These are phyloP conservation scores for Origma solitaria DNA, from an alignment of 2,113 vertebrate genomes.

Conservation along the genomic window DNA sequence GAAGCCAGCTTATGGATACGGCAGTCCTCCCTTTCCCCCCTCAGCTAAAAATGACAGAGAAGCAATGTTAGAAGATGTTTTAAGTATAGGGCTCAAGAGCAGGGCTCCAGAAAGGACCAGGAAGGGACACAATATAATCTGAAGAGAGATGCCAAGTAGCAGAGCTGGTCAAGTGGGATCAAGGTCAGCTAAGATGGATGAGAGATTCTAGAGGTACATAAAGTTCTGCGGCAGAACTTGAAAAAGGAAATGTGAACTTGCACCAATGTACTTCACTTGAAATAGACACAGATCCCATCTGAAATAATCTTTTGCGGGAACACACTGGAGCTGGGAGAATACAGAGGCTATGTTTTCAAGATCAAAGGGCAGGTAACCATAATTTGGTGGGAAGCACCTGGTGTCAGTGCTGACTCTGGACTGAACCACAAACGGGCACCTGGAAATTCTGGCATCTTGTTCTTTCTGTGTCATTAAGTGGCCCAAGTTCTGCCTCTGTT, in stretches of 20 bases:
- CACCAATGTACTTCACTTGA: background rate
- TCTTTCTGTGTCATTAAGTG: background rate
- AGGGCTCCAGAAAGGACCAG: background rate
- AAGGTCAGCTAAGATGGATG: background rate
- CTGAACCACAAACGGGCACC: background rate
- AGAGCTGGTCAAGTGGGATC: background rate
- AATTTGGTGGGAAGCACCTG: background rate
- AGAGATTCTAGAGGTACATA: background rate
- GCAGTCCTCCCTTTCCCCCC: background rate
- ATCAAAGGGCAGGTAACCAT: no score
- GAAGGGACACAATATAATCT: background rate
- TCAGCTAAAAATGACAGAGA: background rate
- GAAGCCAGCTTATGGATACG: background rate
- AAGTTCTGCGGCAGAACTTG: background rate
- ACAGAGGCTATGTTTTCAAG: background rate
- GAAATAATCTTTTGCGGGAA: background rate
- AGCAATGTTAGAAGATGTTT: background rate
- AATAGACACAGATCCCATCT: background rate
- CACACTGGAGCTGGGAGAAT: background rate
- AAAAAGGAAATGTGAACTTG: background rate
- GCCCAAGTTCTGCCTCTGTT: background rate
- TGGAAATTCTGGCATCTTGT: accelerated
- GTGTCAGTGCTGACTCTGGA: background rate
- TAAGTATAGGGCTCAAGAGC: accelerated
- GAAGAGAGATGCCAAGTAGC: background rate